These are phyloP conservation scores for Chroicocephalus ridibundus DNA, from an alignment of 2,113 vertebrate genomes.

Conservation along the genomic window DNA sequence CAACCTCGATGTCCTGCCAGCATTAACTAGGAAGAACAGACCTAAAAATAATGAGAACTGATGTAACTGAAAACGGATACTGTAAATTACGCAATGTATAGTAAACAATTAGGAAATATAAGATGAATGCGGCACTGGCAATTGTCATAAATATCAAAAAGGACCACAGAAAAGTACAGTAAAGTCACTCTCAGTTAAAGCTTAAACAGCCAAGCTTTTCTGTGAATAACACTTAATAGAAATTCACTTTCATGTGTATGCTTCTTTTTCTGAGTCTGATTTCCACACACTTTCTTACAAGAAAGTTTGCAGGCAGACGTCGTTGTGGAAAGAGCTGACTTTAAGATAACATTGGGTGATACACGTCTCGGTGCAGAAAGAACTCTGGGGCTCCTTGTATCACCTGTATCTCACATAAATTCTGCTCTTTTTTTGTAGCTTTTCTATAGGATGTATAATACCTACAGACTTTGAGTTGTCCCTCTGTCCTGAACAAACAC, in stretches of 20 bases:
- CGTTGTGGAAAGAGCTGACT: not conserved
- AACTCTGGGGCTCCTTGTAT: not conserved
- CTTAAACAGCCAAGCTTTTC: not conserved
- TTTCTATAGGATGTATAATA: not conserved
- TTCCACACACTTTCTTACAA: not conserved
- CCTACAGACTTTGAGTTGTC: not conserved
- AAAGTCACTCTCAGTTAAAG: not conserved
- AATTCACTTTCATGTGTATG: not conserved
- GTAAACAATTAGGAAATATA: slow-evolving; percentile 5
- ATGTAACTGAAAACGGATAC: not conserved
- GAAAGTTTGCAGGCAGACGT: not conserved
- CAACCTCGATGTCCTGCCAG: slow-evolving; percentile 40
- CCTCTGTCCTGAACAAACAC: not conserved
- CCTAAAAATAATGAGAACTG: slow-evolving; percentile 6
- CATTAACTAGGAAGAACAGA: slow-evolving; percentile 22
- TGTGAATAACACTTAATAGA: not conserved
- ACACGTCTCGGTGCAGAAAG: not conserved
- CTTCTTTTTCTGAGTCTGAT: not conserved
- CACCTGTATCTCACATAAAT: not conserved
- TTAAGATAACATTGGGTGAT: not conserved
- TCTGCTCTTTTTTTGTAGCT: not conserved
- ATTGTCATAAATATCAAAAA: not conserved
- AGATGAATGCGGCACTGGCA: not conserved
- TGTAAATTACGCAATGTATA: not conserved
- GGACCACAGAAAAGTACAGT: not conserved